Percentiles rank a stretch among this genome's conserved stretches.
Conservation (phyloP, 1,140 invertebrate species). For the Bombus impatiens region DNA sequence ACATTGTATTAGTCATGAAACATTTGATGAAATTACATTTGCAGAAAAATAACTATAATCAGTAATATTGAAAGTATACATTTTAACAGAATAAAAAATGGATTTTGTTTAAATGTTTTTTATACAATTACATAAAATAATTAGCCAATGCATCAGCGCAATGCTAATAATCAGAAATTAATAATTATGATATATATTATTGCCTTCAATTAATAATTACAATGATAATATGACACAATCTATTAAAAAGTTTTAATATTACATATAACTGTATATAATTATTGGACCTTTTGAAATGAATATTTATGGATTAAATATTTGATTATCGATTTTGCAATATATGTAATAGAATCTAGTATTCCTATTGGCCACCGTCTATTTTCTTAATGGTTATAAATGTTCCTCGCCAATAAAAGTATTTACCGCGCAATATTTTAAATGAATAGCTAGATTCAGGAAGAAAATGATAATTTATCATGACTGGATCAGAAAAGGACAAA, state of each 20-base stretch:
- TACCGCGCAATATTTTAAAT: conserved; percentile 46
- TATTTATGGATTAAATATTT: not conserved
- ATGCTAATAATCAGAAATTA: not conserved
- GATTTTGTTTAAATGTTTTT: not conserved
- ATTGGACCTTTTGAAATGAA: too few species aligned
- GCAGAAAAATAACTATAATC: not conserved
- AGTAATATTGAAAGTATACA: not conserved
- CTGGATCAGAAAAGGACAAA: not conserved
- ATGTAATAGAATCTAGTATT: conserved; percentile 10
- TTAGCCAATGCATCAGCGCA: not conserved
- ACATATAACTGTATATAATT: not conserved
- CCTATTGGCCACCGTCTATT: conserved; percentile 26
- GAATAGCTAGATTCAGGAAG: not conserved
- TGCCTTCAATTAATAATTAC: not conserved
- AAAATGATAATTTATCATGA: conserved; percentile 5
- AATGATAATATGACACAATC: not conserved
- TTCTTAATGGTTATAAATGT: conserved; percentile 19
- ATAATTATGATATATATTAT: not conserved
- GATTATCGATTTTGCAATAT: not conserved
- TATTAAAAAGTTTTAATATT: too few species aligned
- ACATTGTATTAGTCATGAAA: not conserved
- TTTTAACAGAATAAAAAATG: not conserved
- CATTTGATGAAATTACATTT: not conserved
- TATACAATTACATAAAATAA: not conserved
- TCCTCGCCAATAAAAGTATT: conserved; percentile 35